Conservation (phyloP, 2,113 vertebrate genomes). For the Benitochromis conjunctus region DNA sequence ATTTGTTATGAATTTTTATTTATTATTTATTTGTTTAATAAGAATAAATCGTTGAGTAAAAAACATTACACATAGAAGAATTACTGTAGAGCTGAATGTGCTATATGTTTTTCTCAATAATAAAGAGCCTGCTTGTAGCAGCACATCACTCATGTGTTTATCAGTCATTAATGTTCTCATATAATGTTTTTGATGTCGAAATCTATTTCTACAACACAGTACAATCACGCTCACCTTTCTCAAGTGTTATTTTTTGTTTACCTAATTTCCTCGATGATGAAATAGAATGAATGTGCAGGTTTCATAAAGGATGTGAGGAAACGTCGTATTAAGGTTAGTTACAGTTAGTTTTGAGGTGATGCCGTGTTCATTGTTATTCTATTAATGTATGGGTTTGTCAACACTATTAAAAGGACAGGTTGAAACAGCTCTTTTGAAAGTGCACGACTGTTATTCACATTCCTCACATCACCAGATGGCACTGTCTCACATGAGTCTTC, state of each 20-base stretch:
- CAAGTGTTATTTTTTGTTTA: not conserved
- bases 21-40: fast-evolving
- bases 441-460: not conserved
- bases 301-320: not conserved
- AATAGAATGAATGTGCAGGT: not conserved
- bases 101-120: not conserved
- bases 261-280: not conserved
- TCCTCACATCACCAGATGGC: not conserved
- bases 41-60: too few relatives aligned
- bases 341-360: not conserved
- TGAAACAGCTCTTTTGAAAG: not conserved
- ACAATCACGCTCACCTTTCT: not conserved
- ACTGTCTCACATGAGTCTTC: not conserved
- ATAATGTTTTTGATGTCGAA: not conserved
- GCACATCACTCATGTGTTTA: not conserved
- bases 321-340: not conserved
- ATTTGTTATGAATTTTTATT: not conserved
- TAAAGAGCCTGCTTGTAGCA: too few relatives aligned
- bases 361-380: not conserved
- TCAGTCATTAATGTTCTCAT: not conserved
- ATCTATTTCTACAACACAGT: not conserved
- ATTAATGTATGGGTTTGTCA: not conserved
- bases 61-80: too few relatives aligned
- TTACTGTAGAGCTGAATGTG: not conserved
- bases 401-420: not conserved